Evolutionary conservation across 2,113 vertebrate species (phyloP).

Genomic region (Dolichotis patagonum): DNA sequence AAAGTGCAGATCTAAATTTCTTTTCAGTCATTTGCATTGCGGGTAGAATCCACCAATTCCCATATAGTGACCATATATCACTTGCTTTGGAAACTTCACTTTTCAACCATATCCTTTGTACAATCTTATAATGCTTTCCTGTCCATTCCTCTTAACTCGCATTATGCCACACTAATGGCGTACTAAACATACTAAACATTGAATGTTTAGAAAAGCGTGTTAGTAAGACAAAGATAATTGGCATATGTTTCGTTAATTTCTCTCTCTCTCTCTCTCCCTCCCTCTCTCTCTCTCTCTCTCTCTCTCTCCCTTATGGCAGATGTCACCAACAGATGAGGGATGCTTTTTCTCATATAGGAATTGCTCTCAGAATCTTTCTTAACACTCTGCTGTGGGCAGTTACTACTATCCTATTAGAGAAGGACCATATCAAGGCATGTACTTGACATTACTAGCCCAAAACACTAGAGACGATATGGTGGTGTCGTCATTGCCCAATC

Average conservation of each 20-base stretch:
- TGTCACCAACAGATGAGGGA: not conserved
- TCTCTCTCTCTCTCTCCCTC: not conserved
- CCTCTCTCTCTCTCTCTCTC: not conserved
- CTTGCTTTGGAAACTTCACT: not conserved
- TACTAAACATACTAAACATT: not conserved
- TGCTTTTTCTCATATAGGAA: not conserved
- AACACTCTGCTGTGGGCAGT: not conserved
- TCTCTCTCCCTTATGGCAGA: not conserved
- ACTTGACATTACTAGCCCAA: too few relatives aligned
- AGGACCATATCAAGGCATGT: not conserved
- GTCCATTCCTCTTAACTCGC: not conserved
- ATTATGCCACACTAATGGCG: not conserved
- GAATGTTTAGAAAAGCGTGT: not conserved
- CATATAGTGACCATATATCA: rapidly evolving
- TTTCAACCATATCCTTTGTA: too few relatives aligned
- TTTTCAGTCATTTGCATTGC: not conserved
- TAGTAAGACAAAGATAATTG: not conserved
- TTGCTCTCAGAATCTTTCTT: not conserved
- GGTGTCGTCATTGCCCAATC: not conserved
- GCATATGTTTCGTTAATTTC: too few relatives aligned
- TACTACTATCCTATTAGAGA: not conserved
- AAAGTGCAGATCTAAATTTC: not conserved
- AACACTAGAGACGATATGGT: not conserved
- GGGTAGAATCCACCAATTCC: not conserved
- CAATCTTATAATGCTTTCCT: too few relatives aligned